phyloP scores from a whole-genome alignment of 2,888 invertebrate genomes.

The Orchesella flavescens region DNA sequence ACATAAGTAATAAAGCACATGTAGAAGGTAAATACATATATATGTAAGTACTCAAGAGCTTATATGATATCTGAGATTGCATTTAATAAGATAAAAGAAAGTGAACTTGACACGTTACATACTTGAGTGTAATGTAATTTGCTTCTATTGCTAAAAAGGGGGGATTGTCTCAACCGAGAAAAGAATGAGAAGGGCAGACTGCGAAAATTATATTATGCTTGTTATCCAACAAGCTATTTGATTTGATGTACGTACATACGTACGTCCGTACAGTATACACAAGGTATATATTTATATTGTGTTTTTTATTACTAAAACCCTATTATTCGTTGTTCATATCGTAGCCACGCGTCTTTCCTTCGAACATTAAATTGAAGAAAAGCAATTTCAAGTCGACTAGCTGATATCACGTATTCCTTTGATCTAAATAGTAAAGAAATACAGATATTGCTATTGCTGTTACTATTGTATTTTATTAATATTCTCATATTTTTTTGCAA shows the following conservation, averaged over 20 bases:
- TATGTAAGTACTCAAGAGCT: neutral
- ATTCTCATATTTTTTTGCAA: too few species aligned
- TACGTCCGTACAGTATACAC: neutral
- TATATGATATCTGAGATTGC: neutral
- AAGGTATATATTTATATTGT: conserved; percentile 43
- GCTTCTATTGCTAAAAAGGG: conserved; percentile 6
- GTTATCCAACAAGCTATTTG: neutral
- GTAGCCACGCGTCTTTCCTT: conserved; percentile 54
- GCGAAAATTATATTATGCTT: neutral
- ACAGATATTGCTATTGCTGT: too few species aligned
- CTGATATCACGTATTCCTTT: too few species aligned
- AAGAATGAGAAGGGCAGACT: conserved; percentile 14
- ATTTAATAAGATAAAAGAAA: conserved; percentile 26
- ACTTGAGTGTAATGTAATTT: conserved; percentile 26
- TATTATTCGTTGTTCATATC: conserved; percentile 36
- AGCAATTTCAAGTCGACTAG: neutral
- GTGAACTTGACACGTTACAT: conserved; percentile 56
- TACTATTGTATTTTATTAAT: too few species aligned
- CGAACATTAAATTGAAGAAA: conserved; percentile 17
- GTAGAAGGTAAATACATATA: neutral
- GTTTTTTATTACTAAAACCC: conserved; percentile 33
- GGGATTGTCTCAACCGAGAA: conserved; percentile 3
- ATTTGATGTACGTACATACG: conserved; percentile 10
- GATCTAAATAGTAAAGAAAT: too few species aligned
- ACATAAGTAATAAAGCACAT: too few species aligned